Evolutionary conservation across 1,140 invertebrate species (phyloP).

Genomic region (Phenacoccus solenopsis): DNA sequence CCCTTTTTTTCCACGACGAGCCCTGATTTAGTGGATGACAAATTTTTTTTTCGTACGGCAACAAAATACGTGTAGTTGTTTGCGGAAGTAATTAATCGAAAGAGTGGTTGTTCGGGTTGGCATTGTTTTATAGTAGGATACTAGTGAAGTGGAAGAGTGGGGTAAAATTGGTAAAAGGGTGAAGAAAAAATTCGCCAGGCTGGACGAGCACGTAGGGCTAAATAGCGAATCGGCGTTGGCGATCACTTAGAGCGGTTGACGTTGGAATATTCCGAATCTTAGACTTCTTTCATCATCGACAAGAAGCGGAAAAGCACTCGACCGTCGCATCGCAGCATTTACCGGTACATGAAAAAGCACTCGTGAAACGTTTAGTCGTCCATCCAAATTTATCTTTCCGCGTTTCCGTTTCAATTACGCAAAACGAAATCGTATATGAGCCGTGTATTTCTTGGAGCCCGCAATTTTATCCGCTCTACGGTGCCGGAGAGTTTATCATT

Average conservation of each 20-base stretch:
- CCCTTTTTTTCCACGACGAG: neutral
- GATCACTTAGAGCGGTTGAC: neutral
- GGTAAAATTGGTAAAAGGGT: too few species aligned
- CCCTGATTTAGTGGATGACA: slow-evolving; percentile 4
- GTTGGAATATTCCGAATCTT: slow-evolving; percentile 9
- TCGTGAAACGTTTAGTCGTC: slow-evolving; percentile 14
- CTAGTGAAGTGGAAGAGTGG: too few species aligned
- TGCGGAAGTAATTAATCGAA: slow-evolving; percentile 9
- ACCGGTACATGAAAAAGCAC: slow-evolving; percentile 17
- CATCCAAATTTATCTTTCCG: slow-evolving; percentile 12
- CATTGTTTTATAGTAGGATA: too few species aligned
- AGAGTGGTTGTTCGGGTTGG: too few species aligned
- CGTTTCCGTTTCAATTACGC: slow-evolving; percentile 17
- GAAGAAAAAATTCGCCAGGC: too few species aligned
- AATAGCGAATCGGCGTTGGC: too few species aligned
- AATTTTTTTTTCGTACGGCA: neutral
- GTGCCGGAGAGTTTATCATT: neutral
- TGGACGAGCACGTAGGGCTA: too few species aligned
- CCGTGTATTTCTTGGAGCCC: neutral
- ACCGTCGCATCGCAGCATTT: slow-evolving; percentile 4
- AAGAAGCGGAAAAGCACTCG: slow-evolving; percentile 16
- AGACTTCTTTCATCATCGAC: slow-evolving; percentile 13
- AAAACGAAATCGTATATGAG: slow-evolving; percentile 11
- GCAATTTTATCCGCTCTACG: neutral
- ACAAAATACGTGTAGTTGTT: neutral